Conservation (phyloP, 2,888 invertebrate genomes). For the Nymphalis c-album region DNA sequence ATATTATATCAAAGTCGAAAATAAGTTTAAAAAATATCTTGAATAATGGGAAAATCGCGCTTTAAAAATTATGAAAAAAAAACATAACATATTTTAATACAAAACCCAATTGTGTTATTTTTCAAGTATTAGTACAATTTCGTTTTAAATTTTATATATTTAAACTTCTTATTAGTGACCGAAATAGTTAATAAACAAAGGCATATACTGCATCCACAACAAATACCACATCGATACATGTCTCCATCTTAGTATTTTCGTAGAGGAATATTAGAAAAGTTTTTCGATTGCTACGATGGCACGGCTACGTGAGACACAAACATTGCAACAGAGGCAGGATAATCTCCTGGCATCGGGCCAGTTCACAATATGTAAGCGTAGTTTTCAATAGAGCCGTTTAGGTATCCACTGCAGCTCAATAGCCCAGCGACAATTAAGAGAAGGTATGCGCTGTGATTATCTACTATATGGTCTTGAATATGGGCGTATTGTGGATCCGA, state of each 20-base stretch:
- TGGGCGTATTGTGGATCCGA: slow-evolving; percentile 17
- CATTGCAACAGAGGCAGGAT: slow-evolving; percentile 50
- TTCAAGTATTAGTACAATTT: too few species aligned
- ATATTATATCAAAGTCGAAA: too few species aligned
- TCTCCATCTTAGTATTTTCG: slow-evolving; percentile 27
- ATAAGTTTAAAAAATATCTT: too few species aligned
- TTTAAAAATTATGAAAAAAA: too few species aligned
- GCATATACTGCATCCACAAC: background rate
- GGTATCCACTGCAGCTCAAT: slow-evolving; percentile 34
- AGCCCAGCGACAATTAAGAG: slow-evolving; percentile 40
- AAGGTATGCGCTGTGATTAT: slow-evolving; percentile 29
- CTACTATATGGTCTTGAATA: slow-evolving; percentile 17
- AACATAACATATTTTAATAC: too few species aligned
- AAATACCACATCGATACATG: slow-evolving; percentile 21
- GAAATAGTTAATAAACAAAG: too few species aligned
- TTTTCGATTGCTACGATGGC: slow-evolving; percentile 76
- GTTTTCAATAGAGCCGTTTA: slow-evolving; percentile 47
- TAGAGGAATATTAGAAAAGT: slow-evolving; percentile 77
- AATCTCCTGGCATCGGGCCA: slow-evolving; percentile 74
- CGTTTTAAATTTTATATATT: too few species aligned
- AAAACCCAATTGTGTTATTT: too few species aligned
- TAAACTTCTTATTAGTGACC: too few species aligned
- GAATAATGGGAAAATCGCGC: too few species aligned
- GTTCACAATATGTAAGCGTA: slow-evolving; percentile 62
- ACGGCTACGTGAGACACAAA: slow-evolving; percentile 31